Percentiles rank a stretch among this genome's conserved stretches.
Conservation (phyloP, 1,140 invertebrate species). For the Pinna nobilis region DNA sequence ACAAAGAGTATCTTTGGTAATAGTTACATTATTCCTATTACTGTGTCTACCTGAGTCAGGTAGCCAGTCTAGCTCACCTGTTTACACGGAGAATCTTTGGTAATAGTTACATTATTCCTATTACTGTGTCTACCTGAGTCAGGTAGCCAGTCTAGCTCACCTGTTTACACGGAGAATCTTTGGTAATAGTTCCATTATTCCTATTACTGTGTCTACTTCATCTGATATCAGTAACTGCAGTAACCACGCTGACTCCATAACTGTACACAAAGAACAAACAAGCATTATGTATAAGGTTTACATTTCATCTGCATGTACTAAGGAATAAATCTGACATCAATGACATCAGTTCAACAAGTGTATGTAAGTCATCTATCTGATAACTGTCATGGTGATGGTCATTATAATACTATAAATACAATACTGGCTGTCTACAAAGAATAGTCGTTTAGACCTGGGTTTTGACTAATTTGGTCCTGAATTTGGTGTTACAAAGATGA, state of each 20-base stretch:
- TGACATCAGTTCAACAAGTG: too few species aligned
- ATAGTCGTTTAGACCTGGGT: too few species aligned
- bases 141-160: constrained; percentile 38
- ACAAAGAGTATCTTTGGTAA: not conserved
- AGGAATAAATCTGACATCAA: not conserved
- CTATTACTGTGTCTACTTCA: constrained; percentile 55
- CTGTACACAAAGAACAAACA: constrained; percentile 37
- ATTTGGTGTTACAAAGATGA: too few species aligned
- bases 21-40: too few species aligned
- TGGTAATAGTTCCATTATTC: constrained; percentile 55
- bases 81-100: constrained; percentile 52
- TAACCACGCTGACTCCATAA: constrained; percentile 66
- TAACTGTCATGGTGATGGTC: too few species aligned
- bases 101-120: constrained; percentile 55
- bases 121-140: constrained; percentile 55
- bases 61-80: constrained; percentile 47
- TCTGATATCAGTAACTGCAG: constrained; percentile 70
- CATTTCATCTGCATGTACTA: not conserved
- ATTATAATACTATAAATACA: too few species aligned
- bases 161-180: constrained; percentile 53
- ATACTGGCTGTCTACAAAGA: too few species aligned
- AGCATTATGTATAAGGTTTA: not conserved
- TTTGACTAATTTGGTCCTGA: too few species aligned
- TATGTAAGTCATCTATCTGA: too few species aligned
- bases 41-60: too few species aligned